These are phyloP conservation scores for Drosophila jambulina DNA, from an alignment of 1,140 invertebrate genomes.

Conservation along the genomic window DNA sequence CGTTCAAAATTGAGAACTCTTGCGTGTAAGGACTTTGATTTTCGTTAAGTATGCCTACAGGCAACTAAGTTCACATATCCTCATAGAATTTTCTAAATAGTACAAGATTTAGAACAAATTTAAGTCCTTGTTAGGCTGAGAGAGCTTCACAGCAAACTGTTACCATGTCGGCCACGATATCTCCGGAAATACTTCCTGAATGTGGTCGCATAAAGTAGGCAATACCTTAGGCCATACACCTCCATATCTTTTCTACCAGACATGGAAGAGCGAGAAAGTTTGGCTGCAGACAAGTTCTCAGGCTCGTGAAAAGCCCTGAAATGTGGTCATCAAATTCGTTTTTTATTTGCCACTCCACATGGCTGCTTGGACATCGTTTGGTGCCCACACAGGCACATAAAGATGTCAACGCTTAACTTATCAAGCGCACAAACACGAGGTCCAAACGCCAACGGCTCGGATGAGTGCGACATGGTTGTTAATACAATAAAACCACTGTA, in stretches of 20 bases:
- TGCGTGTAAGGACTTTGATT: background rate
- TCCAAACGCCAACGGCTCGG: slow-evolving; percentile 43
- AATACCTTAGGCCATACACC: too few relatives aligned
- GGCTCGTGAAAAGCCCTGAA: slow-evolving; percentile 32
- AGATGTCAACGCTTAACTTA: slow-evolving; percentile 83
- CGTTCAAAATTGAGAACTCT: slow-evolving; percentile 9
- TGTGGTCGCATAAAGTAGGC: background rate
- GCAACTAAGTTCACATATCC: background rate
- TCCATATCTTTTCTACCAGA: too few relatives aligned
- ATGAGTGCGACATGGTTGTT: slow-evolving; percentile 54
- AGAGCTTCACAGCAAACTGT: background rate
- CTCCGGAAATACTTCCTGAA: background rate
- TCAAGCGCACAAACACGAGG: slow-evolving; percentile 56
- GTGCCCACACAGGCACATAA: slow-evolving; percentile 79
- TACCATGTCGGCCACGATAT: background rate
- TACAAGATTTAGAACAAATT: background rate
- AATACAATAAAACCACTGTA: slow-evolving; percentile 79
- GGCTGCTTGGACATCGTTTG: slow-evolving; percentile 53
- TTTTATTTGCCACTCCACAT: slow-evolving; percentile 56
- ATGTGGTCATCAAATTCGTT: slow-evolving; percentile 34
- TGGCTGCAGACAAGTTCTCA: slow-evolving; percentile 56
- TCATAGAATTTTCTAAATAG: too few relatives aligned
- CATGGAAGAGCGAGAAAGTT: background rate
- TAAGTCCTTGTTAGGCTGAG: background rate
- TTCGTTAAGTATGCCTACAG: background rate